Conservation (phyloP, 2,888 invertebrate species). For the Linyphia triangularis region DNA sequence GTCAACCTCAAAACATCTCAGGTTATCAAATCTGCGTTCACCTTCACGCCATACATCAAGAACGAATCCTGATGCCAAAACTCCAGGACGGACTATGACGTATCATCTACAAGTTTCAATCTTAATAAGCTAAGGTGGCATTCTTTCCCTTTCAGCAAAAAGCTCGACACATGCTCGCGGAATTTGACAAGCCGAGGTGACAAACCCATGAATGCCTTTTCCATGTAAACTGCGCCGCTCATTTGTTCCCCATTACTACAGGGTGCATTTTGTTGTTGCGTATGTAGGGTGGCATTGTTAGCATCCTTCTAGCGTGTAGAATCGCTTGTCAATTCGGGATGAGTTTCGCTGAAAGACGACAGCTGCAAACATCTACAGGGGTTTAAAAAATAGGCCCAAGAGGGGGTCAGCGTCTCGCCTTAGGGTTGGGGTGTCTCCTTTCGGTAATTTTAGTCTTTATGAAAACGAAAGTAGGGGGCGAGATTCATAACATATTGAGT, state of each 20-base stretch:
- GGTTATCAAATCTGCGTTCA: conserved; percentile 34
- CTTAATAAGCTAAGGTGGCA: conserved; percentile 50
- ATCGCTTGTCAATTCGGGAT: conserved; percentile 69
- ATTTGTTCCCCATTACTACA: conserved; percentile 40
- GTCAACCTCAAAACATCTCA: not conserved
- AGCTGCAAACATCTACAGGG: conserved; percentile 34
- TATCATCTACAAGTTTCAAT: conserved; percentile 32
- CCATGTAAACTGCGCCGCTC: conserved; percentile 47
- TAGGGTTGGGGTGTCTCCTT: conserved; percentile 48
- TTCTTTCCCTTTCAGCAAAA: conserved; percentile 51
- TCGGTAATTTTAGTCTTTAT: conserved; percentile 40
- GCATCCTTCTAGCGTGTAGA: conserved; percentile 60
- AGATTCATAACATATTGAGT: conserved; percentile 27
- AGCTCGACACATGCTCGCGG: conserved; percentile 59
- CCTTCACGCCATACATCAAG: not conserved
- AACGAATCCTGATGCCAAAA: conserved; percentile 67
- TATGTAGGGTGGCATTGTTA: conserved; percentile 56
- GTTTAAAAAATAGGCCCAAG: conserved; percentile 61
- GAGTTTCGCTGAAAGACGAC: conserved; percentile 42
- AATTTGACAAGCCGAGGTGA: conserved; percentile 52
- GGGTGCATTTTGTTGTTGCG: conserved; percentile 38
- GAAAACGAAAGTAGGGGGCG: conserved; percentile 50
- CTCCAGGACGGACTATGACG: conserved; percentile 44
- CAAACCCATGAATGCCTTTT: conserved; percentile 28
- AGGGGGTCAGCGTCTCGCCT: conserved; percentile 54